Evolutionary conservation across 64 coral and sea anemone species (phyloP).

Genomic region (Stichodactyla mertensii): DNA sequence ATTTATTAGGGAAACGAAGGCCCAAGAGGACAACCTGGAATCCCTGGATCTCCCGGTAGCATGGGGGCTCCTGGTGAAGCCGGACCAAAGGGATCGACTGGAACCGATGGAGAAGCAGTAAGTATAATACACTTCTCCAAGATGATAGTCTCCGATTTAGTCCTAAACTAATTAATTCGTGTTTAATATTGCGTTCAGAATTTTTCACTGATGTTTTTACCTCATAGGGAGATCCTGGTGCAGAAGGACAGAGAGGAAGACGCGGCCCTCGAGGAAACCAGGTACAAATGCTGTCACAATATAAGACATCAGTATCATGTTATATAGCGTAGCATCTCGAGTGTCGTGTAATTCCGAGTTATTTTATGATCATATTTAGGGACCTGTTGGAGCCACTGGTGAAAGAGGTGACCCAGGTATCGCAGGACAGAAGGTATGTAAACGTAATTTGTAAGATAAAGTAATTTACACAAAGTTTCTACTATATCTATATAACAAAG

Average conservation of each 20-base stretch:
- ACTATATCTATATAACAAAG: no score
- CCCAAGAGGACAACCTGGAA: slow-evolving; percentile 1
- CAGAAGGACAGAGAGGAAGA: slow-evolving; percentile 17
- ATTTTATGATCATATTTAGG: neutral
- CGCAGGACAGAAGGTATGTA: neutral
- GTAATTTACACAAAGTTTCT: no score
- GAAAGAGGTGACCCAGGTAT: slow-evolving; percentile 1
- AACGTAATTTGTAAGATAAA: neutral
- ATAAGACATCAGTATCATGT: no score
- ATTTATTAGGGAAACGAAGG: neutral
- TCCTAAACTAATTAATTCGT: no score
- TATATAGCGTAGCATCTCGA: no score
- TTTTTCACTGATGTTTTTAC: neutral
- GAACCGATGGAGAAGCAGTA: neutral
- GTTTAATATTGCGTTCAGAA: no score
- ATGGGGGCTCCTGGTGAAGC: neutral
- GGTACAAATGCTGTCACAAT: neutral
- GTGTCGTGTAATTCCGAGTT: no score
- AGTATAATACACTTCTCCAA: neutral
- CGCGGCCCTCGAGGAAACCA: slow-evolving; percentile 2
- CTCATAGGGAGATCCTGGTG: slow-evolving; percentile 35
- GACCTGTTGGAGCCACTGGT: neutral
- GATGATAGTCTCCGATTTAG: no score
- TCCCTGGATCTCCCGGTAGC: slow-evolving; percentile 7
- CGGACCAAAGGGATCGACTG: slow-evolving; percentile 17